Conservation (phyloP, 2,888 invertebrate genomes). For the Automeris io region DNA sequence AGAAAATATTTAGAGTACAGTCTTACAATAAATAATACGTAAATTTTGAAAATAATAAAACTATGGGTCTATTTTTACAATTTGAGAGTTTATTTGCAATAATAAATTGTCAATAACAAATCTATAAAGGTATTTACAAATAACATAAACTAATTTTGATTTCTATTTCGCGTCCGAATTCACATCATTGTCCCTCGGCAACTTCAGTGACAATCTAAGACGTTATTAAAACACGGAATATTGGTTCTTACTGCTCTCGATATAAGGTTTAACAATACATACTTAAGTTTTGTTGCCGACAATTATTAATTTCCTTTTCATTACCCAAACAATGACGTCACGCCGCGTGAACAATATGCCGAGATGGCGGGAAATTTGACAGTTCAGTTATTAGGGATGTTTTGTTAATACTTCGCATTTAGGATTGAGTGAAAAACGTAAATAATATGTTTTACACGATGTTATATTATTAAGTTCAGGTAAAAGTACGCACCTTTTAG, state of each 20-base stretch:
- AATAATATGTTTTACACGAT: too few species aligned
- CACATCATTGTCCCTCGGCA: slow-evolving; percentile 34
- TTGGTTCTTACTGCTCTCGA: slow-evolving; percentile 17
- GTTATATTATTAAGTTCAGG: too few species aligned
- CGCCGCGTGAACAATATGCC: slow-evolving; percentile 55
- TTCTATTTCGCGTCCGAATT: slow-evolving; percentile 35
- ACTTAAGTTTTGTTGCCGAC: slow-evolving; percentile 28
- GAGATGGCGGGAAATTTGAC: slow-evolving; percentile 58
- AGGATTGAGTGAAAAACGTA: too few species aligned
- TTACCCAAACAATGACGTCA: slow-evolving; percentile 61
- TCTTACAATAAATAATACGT: too few species aligned
- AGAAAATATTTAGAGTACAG: too few species aligned
- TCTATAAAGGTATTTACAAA: slow-evolving; percentile 22
- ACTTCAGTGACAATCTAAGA: slow-evolving; percentile 23
- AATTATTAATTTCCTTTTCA: slow-evolving; percentile 69
- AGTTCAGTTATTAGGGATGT: slow-evolving; percentile 42
- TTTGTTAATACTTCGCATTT: slow-evolving; percentile 18
- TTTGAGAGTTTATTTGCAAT: background rate
- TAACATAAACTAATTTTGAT: slow-evolving; percentile 28
- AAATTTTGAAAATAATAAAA: too few species aligned
- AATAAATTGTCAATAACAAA: slow-evolving; percentile 1
- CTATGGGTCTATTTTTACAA: background rate
- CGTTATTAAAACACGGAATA: slow-evolving; percentile 14
- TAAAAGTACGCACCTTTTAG: too few species aligned
- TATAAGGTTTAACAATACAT: slow-evolving; percentile 15